Evolutionary conservation across 2,797 vertebrate species (phyloP), one percentile per base, ranked within the genome.

Genomic region (Cichlasoma orientale): DNA sequence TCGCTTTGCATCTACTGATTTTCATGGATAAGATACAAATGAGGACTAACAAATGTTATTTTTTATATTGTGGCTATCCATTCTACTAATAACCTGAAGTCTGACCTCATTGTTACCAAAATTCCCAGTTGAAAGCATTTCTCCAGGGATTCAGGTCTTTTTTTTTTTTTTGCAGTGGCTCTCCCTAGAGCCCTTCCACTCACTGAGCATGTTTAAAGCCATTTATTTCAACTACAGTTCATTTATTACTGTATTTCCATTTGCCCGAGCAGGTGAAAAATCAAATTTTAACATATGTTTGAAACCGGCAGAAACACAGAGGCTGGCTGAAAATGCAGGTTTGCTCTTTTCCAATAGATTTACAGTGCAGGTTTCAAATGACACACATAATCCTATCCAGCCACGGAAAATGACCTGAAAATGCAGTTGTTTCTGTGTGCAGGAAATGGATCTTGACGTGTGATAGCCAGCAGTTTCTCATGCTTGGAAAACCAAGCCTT

Each of bases 361-460:
- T 78, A 50, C 44, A 1, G 16, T 47, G 71, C 74, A 61, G 44
- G 52, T 78, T 81, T 53, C 16, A 77, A 85, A 83, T 71, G 52
- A 54, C 75, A 58, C 59, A 36, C 44, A 71, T 57, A 27, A 79
- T 77, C 66, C 63, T 61, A 82, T 84, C 75, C 82, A 89, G 74
- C 54, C 38, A 31, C 6, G 10, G 27, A 79, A 75, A 80, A 80
- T 74, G 72, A 84, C 83, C 75, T 4, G 10, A 80, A 88, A 84
- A 55, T 0, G 0, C 66, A 19, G 54, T 72, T 59, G 83, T 89
- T 86, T 72, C 74, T 59, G 52, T 56, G 54, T 77, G 63, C 71
- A 72, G 83, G 73, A 85, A 84, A 90, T 86, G 5, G 29, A 87
- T 78, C 83, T 70, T 83, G 84, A 86, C 78, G 66, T 80, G 36